Evolutionary conservation across 2,797 vertebrate genomes (phyloP).

Genomic region (Tragopan temminckii): DNA sequence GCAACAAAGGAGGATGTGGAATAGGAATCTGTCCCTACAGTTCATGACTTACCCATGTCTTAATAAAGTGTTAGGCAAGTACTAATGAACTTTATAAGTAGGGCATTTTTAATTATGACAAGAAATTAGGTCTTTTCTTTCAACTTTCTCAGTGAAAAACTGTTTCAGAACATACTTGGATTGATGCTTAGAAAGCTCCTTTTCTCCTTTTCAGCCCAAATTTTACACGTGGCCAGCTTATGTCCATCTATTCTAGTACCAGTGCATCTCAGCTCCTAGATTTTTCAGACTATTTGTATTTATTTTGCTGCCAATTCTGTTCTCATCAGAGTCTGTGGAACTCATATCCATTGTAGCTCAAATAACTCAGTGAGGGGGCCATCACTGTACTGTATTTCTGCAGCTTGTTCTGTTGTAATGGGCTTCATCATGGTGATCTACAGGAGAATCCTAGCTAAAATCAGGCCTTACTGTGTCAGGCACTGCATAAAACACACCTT

Average conservation of each 20-base stretch:
- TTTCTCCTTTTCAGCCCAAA: not conserved
- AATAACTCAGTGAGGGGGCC: not conserved
- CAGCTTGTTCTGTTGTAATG: not conserved
- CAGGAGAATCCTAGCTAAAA: not conserved
- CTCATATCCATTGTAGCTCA: not conserved
- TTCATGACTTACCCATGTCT: not conserved
- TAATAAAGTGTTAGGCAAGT: not conserved
- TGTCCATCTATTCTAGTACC: not conserved
- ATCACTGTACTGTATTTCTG: not conserved
- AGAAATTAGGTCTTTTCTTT: not conserved
- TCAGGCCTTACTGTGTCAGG: not conserved
- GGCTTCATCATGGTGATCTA: constrained; percentile 4
- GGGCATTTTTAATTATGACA: not conserved
- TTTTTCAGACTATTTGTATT: not conserved
- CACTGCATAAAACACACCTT: not conserved
- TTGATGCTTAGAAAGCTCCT: not conserved
- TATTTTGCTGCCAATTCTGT: not conserved
- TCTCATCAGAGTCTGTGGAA: constrained; percentile 2
- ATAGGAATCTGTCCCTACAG: not conserved
- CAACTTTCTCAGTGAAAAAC: not conserved
- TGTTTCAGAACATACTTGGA: not conserved
- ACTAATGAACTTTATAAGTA: not conserved
- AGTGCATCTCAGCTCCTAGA: not conserved
- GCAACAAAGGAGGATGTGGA: not conserved
- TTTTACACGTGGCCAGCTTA: not conserved